Base-by-base conservation (phyloP, 1,140 invertebrate genomes). In the Dreissena rostriformis region DNA sequence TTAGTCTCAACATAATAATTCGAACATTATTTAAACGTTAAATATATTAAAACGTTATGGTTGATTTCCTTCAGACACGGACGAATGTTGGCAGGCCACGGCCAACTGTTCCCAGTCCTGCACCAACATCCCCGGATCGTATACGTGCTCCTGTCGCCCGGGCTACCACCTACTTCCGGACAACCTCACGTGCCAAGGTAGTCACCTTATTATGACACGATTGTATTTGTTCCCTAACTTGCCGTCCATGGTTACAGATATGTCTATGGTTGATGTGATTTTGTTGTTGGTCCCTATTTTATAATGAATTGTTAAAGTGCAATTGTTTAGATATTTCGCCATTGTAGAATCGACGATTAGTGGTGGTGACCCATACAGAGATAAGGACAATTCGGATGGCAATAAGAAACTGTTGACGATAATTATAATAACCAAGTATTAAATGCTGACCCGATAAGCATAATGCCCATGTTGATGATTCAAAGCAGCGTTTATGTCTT, bases 61-160 rank as follows among this genome's bases (percentile, higher is more conserved):
- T 26, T 70, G 29, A n/a, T 74, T 10, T 17, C 17, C 53, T 86
- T 8, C 86, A 95, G 96, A 96, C 88, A 93, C 96, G 15, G 96
- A 96, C 89, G 96, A 96, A 85, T 96, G 96, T 82, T 95, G 95
- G 87, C 86, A 94, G 19, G 93, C 93, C 4, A 88, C 93, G 70
- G 95, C 96, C 86, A 92, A 91, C 24, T 96, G 96, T 86, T 95
- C 95, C 6, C 97, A 98, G 91, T 93, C 97, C 51, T 98, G 97
- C 91, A 97, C 98, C 91, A 98, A 98, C 90, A 98, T 97, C 0
- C 95, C 97, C 24, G 97, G 97, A 2, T 97, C 97, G 11, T 98
- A 95, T 91, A 95, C 96, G 70, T 96, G 87, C 71, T 39, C 22
- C 17, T 79, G 87, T 70, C 53, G 51, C 0, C 11, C 11, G n/a